Evolutionary conservation across 2,888 invertebrate genomes (phyloP), one percentile per base, ranked within the genome.

Genomic region (Julus scanicus): DNA sequence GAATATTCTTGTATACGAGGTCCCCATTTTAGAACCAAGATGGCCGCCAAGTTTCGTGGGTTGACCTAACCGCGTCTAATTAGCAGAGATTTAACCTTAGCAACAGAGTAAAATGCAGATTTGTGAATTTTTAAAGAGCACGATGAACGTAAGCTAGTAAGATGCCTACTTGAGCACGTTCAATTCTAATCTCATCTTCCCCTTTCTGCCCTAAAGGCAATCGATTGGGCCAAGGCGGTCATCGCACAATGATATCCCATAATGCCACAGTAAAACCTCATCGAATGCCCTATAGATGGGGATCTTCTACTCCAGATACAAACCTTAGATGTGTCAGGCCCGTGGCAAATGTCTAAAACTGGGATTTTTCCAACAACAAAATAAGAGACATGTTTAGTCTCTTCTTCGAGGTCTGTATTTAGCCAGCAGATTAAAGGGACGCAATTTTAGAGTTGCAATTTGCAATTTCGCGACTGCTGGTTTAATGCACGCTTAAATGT

Each of bases 31-130:
- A n/a, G 13, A 53, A 15, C 9, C 13, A 5, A 57, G 4, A 9
- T 9, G 57, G n/a, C 57, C 17, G 6, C 57, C 57, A 57, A 15
- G 11, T n/a, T n/a, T 2, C 57, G n/a, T 57, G 57, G 57, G 57
- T 57, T n/a, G n/a, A 57, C 57, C 57, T n/a, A 1, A 5, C 57
- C 17, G 6, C 9, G 57, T n/a, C 57, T n/a, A 57, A 57, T 57
- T 57, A 57, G 57, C 57, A n/a, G n/a, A 57, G 57, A 57, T 57
- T 57, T 57, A 57, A 57, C 57, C 57, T 57, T n/a, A 57, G n/a
- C 5, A n/a, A n/a, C 4, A n/a, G n/a, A n/a, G n/a, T n/a, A n/a
- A n/a, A 57, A 57, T 57, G n/a, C 57, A 57, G 57, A 57, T 57
- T 15, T n/a, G 6, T 17, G n/a, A 2, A 57, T n/a, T 57, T n/a